Base-by-base conservation (phyloP, 2,888 invertebrate genomes). In the Tuberolachnus salignus region DNA sequence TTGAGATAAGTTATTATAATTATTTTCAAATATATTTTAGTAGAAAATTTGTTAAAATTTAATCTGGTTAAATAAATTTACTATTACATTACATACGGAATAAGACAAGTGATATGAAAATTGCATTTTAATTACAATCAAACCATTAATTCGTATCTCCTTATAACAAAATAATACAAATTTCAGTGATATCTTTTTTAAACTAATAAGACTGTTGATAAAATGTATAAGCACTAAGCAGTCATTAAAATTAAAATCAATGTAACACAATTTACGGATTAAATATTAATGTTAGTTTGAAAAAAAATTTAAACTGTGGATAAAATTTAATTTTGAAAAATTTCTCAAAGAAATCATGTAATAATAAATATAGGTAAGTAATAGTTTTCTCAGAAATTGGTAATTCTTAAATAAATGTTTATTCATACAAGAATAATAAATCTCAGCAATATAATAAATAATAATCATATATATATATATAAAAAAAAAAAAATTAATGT, bases 351-450 rank as follows among this genome's bases (percentile, higher is more conserved):
- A 64, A 61, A 34, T 55, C 21, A 57, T 44, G 61, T 44, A 53
- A 71, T 21, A 34, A 53, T 66, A 42, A 57, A 21, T 34, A 21
- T 34, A 57, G 34, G 26, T 67, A 53, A 19, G 19, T 75, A 46
- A 46, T 66, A 74, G 19, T 57, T 57, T 66, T 26, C 9, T 75
- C 46, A 57, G 66, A 66, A 4, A 26, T 19, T 46, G 3, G 3
- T 67, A 49, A 55, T 19, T 75, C 57, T 75, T 75, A 75, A 75
- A 67, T 64, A 66, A 66, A 67, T 49, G 49, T 69, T 69, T 78
- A 78, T 78, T 78, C 67, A 78, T 59, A 78, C 59, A 78, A 59
- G 13, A 57, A 78, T 69, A 21, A 59, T 69, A 21, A 78, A 69
- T 59, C 8, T 78, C 49, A 78, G 78, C 23, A 78, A 49, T 69